Evolutionary conservation across 2,113 vertebrate genomes (phyloP).

Genomic region (Notarius quadriscutis): DNA sequence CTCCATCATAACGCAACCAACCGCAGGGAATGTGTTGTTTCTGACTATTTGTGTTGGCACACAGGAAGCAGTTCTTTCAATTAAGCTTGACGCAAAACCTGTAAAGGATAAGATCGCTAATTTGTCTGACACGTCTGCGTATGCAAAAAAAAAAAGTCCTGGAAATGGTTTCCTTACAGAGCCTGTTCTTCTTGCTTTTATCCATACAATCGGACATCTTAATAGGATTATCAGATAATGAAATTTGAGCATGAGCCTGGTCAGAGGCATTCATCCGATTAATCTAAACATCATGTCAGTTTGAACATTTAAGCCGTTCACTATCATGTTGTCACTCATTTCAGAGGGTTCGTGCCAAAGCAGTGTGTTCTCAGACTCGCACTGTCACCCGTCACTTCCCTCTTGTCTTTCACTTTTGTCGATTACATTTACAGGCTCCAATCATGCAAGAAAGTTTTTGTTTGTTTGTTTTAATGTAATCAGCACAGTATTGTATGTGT

Average conservation of each 20-base stretch:
- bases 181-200: conserved; percentile 41
- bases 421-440: not conserved
- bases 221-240: conserved; percentile 22
- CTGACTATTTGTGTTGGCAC: conserved; percentile 60
- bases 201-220: not conserved
- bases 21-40: not conserved
- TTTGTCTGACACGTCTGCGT: conserved; percentile 14
- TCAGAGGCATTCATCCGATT: conserved; percentile 31
- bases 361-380: conserved; percentile 14
- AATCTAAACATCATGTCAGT: conserved; percentile 10
- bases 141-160: not conserved
- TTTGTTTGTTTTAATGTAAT: not conserved
- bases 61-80: conserved; percentile 54
- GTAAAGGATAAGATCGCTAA: conserved; percentile 35
- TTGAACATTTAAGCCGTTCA: conserved; percentile 7
- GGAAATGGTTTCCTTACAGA: not conserved
- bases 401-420: not conserved
- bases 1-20: not conserved
- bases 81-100: conserved; percentile 48
- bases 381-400: not conserved
- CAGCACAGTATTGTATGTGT: not conserved
- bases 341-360: conserved; percentile 5
- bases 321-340: conserved; percentile 38
- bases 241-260: conserved; percentile 9
- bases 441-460: not conserved